Conservation (phyloP, 2,888 invertebrate species). For the Pollenia angustigena region DNA sequence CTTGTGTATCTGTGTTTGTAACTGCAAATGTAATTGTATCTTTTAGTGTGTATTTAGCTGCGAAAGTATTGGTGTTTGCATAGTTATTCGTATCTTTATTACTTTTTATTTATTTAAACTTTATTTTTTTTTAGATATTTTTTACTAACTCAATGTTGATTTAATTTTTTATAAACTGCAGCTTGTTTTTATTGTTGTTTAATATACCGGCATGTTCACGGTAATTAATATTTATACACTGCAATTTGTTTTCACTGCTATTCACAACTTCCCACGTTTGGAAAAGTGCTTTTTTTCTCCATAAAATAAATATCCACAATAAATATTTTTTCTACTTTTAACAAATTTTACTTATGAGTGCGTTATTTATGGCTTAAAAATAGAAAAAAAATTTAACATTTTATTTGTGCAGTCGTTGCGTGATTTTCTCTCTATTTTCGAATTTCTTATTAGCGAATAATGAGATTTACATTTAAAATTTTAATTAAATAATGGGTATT, state of each 20-base stretch:
- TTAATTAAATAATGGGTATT: conserved; percentile 10
- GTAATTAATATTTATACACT: conserved; percentile 68
- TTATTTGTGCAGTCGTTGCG: conserved; percentile 23
- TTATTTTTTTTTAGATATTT: conserved; percentile 39
- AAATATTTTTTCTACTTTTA: conserved; percentile 2
- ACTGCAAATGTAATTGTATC: neutral
- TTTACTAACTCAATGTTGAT: conserved; percentile 23
- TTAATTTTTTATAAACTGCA: conserved; percentile 27
- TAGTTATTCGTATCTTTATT: too few species aligned
- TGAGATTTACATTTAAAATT: neutral
- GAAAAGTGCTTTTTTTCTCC: neutral
- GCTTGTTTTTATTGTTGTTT: conserved; percentile 56
- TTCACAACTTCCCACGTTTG: conserved; percentile 66
- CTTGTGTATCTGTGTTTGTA: conserved; percentile 4
- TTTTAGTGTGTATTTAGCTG: neutral
- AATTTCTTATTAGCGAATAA: neutral
- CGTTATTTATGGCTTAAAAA: conserved; percentile 29
- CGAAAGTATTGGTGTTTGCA: neutral
- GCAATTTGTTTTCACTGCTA: conserved; percentile 61
- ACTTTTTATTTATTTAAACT: neutral
- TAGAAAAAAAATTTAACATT: conserved; percentile 1
- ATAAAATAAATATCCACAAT: conserved; percentile 5
- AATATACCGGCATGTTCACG: conserved; percentile 67
- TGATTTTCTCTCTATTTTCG: neutral
- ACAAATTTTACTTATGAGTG: neutral